Conservation (phyloP, 2,888 invertebrate genomes). For the Ectemnius lituratus region DNA sequence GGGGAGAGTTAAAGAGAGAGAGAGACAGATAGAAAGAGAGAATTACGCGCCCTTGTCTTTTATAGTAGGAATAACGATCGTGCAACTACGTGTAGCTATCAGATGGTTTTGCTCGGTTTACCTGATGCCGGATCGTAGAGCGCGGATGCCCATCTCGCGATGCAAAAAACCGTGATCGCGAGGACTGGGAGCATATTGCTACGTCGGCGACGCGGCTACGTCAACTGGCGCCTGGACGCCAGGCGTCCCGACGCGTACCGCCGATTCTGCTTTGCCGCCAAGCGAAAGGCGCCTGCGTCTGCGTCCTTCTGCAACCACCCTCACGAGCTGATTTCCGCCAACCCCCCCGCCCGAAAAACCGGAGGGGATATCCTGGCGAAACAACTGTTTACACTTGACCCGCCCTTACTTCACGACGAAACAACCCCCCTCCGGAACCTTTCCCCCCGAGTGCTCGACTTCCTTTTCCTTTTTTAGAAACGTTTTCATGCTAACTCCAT, state of each 20-base stretch:
- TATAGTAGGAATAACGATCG: slow-evolving; percentile 15
- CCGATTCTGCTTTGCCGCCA: slow-evolving; percentile 69
- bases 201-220: slow-evolving; percentile 74
- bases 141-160: slow-evolving; percentile 72
- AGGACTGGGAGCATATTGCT: slow-evolving; percentile 70
- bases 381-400: slow-evolving; percentile 51
- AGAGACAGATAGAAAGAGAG: too few species aligned
- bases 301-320: not conserved
- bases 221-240: slow-evolving; percentile 68
- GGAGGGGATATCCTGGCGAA: slow-evolving; percentile 17
- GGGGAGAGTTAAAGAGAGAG: too few species aligned
- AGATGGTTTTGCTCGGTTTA: slow-evolving; percentile 57
- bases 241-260: slow-evolving; percentile 49
- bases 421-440: slow-evolving; percentile 19
- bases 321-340: not conserved
- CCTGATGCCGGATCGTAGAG: slow-evolving; percentile 74
- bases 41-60: too few species aligned
- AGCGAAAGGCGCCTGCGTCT: slow-evolving; percentile 50
- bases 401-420: slow-evolving; percentile 16
- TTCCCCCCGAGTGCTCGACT: slow-evolving; percentile 2
- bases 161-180: slow-evolving; percentile 70
- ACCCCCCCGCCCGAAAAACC: not conserved
- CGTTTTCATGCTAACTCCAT: slow-evolving; percentile 44
- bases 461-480: slow-evolving; percentile 15
- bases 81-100: slow-evolving; percentile 9